Base-by-base conservation (phyloP, 1,140 invertebrate genomes). In the Caenorhabditis tropicalis region DNA sequence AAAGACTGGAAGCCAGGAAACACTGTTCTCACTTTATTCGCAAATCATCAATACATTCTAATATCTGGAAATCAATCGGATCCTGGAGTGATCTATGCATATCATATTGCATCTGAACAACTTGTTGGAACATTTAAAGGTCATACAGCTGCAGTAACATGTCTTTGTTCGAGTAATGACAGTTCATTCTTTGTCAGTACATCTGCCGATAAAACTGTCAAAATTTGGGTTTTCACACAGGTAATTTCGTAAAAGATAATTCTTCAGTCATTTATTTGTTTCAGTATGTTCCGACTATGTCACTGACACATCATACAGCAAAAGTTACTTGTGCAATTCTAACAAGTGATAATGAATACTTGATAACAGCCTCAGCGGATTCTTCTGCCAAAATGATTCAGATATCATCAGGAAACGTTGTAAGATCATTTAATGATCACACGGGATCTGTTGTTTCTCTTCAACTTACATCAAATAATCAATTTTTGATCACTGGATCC, bases 401-500 rank as follows among this genome's bases (percentile, higher is more conserved):
- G 19, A 27, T 91, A 16, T 90, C 91, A 79, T 89, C 86, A 43
- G 90, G 90, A 48, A 65, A 58, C n/a, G 88, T 91, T 21, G 21
- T 85, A 19, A 81, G 85, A 56, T 79, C 88, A 15, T 91, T 90
- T 80, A 74, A 82, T 31, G 89, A 89, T 51, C 89, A 90, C 65
- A 90, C 89, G 5, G 90, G 90, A 15, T 83, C 89, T 31, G 90
- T 91, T 12, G 87, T 91, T 19, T 89, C 85, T 24, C 39, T 91
- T 31, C 87, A 88, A 82, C 82, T 91, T 0, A 91, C 89, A 10
- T 90, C 89, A 3, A 87, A 91, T 60, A 82, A 91, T 49, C 83
- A 88, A 27, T 88, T 90, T n/a, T 74, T 91, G 7, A 89, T 91
- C 21, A 91, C 90, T 53, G 90, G 88, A 10, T 91, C 90, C 31